phyloP scores from a whole-genome alignment of 2,113 vertebrate genomes.

The Equus przewalskii region DNA sequence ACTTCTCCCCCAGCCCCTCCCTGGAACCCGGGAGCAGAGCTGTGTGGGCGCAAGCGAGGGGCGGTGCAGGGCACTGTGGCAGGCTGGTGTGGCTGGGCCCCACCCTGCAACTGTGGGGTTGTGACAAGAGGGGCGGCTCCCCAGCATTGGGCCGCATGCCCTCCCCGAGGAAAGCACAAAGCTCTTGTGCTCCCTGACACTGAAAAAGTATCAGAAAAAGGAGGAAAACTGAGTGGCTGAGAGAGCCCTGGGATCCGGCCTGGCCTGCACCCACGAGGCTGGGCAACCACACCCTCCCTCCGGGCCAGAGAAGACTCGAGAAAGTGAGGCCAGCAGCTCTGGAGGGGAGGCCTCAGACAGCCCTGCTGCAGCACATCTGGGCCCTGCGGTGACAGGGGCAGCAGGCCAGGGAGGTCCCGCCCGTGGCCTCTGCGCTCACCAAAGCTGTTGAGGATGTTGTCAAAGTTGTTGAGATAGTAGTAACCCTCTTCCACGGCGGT shows the following conservation, averaged over 20 bases:
- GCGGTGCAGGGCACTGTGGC: neutral
- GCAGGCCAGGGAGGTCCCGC: rapidly evolving
- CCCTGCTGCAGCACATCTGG: rapidly evolving
- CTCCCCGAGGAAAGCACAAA: neutral
- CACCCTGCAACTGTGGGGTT: neutral
- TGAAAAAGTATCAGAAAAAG: neutral
- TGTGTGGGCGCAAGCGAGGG: neutral
- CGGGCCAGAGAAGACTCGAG: neutral
- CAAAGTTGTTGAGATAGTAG: conserved; percentile 99
- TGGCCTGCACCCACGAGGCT: neutral
- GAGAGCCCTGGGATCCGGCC: neutral
- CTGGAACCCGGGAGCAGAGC: neutral
- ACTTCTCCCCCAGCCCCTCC: neutral
- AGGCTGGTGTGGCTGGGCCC: neutral
- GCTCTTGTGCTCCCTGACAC: neutral
- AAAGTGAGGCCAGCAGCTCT: rapidly evolving
- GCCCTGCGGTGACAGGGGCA: neutral
- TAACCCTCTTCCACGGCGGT: conserved; percentile 95
- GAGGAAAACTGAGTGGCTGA: rapidly evolving
- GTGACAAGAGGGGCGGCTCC: neutral
- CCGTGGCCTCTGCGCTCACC: conserved; percentile 87
- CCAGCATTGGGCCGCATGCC: neutral
- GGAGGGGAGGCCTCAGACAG: neutral
- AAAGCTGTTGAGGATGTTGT: conserved; percentile 98
- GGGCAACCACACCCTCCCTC: neutral